Conservation (phyloP, 2,888 invertebrate genomes). For the Drosophila mayaguana region DNA sequence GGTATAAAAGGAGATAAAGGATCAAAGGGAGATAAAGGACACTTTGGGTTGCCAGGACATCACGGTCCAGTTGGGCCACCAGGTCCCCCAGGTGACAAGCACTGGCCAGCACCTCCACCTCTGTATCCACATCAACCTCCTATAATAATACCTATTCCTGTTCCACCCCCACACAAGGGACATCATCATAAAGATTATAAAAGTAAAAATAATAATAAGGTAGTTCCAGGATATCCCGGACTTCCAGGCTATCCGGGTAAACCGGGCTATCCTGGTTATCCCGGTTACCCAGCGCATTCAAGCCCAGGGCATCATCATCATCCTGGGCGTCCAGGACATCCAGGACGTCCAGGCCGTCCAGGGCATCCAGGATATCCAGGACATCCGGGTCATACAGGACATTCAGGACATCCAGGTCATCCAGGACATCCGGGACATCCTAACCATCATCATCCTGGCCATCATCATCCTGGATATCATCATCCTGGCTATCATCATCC, state of each 20-base stretch:
- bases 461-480: too few species aligned
- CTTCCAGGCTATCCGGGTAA: slow-evolving; percentile 20
- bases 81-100: slow-evolving; percentile 25
- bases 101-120: slow-evolving; percentile 32
- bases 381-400: too few species aligned
- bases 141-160: slow-evolving; percentile 46
- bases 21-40: slow-evolving; percentile 49
- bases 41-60: slow-evolving; percentile 36
- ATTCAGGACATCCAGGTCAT: slow-evolving; percentile 1
- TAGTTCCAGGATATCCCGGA: slow-evolving; percentile 29
- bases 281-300: slow-evolving; percentile 13
- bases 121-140: slow-evolving; percentile 39
- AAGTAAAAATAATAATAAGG: too few species aligned
- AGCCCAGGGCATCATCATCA: background rate
- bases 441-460: too few species aligned
- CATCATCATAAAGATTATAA: slow-evolving; percentile 30
- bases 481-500: too few species aligned
- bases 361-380: too few species aligned
- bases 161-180: slow-evolving; percentile 28
- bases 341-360: too few species aligned
- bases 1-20: slow-evolving; percentile 46
- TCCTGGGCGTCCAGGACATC: too few species aligned
- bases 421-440: too few species aligned
- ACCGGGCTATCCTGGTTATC: slow-evolving; percentile 24
- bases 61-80: slow-evolving; percentile 47